Base-by-base conservation (phyloP, 2,113 vertebrate species). In the Nematolebias whitei region DNA sequence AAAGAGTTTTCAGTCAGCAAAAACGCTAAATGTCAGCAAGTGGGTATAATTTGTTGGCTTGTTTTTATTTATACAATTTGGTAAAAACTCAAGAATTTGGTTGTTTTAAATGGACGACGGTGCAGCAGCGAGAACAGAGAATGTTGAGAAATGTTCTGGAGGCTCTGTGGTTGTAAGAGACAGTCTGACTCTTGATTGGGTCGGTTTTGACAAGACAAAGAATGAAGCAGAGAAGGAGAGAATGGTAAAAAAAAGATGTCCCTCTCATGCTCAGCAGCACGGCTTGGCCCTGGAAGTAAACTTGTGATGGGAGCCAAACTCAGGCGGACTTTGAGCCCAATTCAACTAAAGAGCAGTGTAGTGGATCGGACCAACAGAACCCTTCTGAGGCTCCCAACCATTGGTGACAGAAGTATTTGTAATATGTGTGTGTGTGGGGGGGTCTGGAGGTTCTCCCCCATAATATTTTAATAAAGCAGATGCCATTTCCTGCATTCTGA, bases 401-500 rank as follows among this genome's bases (percentile, higher is more conserved):
- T 53, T 16, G 6, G 62, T 45, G 53, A 66, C 54, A 71, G 71
- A 83, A 50, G 63, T 66, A 77, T 71, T n/a, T n/a, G n/a, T n/a
- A n/a, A n/a, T n/a, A n/a, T n/a, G n/a, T n/a, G n/a, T n/a, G n/a
- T n/a, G n/a, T n/a, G n/a, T n/a, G n/a, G n/a, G n/a, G n/a, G n/a
- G n/a, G n/a, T n/a, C n/a, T n/a, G n/a, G n/a, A n/a, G n/a, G n/a
- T n/a, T n/a, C n/a, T n/a, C n/a, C n/a, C 45, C 41, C 13, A 22
- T 10, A 47, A 74, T 70, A 63, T 57, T 66, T 85, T 64, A 38
- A 63, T 62, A 71, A 78, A 55, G 63, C 56, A 82, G 49, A 68
- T 43, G 16, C n/a, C 74, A 87, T 78, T 80, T 69, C 86, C 80
- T 80, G n/a, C n/a, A 81, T 83, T 79, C 77, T 71, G n/a, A n/a